Evolutionary conservation across 1,140 invertebrate genomes (phyloP), one percentile per base, ranked within the genome.

Genomic region (Popillia japonica): DNA sequence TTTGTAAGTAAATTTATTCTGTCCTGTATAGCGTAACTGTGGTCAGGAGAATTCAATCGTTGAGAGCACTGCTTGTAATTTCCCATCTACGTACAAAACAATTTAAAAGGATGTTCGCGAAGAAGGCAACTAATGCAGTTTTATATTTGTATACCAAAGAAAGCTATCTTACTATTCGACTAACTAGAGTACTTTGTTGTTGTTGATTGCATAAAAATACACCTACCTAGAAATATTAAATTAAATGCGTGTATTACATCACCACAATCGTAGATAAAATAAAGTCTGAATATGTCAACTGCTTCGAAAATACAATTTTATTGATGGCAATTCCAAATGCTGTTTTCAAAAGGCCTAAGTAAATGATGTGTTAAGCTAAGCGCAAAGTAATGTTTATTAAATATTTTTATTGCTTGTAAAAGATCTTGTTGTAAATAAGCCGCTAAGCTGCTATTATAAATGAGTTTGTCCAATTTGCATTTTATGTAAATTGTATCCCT

Each of bases 1-100:
- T 68, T 68, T 68, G 23, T 2, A 68, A 68, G 61, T 20, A 34
- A 68, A 68, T 68, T 68, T 68, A 27, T 68, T 68, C 61, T 68
- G 22, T 3, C 22, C 22, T 22, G 8, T 27, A 14, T 34, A 34
- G 6, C 23, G 3, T 68, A 11, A 68, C 2, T 34, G 10, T 7
- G 20, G 22, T 68, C 27, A 34, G 61, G 7, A 68, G 27, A 68
- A 9, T 68, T 34, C 27, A 27, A 68, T 23, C 11, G 3, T 22
- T 68, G 22, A 68, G 27, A 68, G 20, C 4, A 68, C 61, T 68
- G 22, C 11, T 0, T 9, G 61, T 68, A 61, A 68, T 68, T 68
- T 68, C 0, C 20, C 22, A 14, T 20, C 61, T n/a, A 27, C 61
- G 22, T 22, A 20, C 20, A 68, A 23, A 68, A 22, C 61, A 68